phyloP scores from a whole-genome alignment of 2,888 invertebrate genomes.

The Eremobia ochroleuca region DNA sequence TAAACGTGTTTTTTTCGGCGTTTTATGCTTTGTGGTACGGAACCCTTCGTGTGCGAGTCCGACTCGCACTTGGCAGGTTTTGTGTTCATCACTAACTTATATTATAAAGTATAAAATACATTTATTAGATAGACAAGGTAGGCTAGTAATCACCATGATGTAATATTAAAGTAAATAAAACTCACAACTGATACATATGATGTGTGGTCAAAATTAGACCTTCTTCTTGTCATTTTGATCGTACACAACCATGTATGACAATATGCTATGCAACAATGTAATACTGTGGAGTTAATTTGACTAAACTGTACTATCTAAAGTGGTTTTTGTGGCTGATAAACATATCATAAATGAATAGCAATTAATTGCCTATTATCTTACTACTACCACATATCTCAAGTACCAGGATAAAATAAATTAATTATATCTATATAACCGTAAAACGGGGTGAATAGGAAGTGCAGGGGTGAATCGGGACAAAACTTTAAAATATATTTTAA shows the following conservation, averaged over 20 bases:
- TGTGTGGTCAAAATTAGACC: neutral
- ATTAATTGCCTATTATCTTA: neutral
- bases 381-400: slow-evolving; percentile 1
- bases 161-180: slow-evolving; percentile 22
- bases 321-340: neutral
- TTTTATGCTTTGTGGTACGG: neutral
- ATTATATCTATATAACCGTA: no score
- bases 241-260: neutral
- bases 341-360: neutral
- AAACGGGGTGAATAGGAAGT: no score
- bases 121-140: no score
- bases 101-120: neutral
- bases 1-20: neutral
- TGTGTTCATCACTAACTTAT: neutral
- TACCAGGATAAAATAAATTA: slow-evolving; percentile 15
- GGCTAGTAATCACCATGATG: neutral
- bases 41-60: no score
- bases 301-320: neutral
- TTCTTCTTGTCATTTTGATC: slow-evolving; percentile 5
- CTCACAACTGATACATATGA: slow-evolving; percentile 23
- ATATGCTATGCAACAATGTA: neutral
- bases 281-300: neutral
- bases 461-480: no score
- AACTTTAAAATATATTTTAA: no score
- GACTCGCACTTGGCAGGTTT: neutral